phyloP scores from a whole-genome alignment of 30 jellyfish, hydroid and myxozoan species.

The Aurelia coerulea region DNA sequence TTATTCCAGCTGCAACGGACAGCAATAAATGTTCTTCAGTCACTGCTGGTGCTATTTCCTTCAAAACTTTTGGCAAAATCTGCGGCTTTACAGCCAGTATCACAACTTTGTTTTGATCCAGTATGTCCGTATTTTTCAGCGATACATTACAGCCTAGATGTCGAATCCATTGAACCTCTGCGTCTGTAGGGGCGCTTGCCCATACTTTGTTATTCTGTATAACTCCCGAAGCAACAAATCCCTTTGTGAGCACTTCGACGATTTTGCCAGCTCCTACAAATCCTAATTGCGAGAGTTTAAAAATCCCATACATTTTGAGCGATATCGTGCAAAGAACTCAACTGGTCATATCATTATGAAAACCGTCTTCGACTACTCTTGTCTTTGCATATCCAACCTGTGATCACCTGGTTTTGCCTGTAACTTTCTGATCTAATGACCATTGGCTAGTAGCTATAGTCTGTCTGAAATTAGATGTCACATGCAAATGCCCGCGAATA shows the following conservation, averaged over 20 bases:
- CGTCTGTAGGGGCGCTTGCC: constrained; percentile 88
- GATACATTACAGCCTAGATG: constrained; percentile 85
- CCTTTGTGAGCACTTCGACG: constrained; percentile 77
- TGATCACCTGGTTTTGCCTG: too few relatives aligned
- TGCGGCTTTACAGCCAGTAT: constrained; percentile 83
- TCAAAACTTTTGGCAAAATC: constrained; percentile 57
- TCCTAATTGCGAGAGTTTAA: constrained; percentile 57
- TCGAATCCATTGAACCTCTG: constrained; percentile 75
- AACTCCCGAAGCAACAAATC: constrained; percentile 81
- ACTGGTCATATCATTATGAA: too few relatives aligned
- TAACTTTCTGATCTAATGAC: too few relatives aligned
- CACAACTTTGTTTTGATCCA: constrained; percentile 37
- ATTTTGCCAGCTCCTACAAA: constrained; percentile 84
- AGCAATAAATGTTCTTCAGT: constrained; percentile 65
- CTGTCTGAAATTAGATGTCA: too few relatives aligned
- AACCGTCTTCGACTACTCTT: too few relatives aligned
- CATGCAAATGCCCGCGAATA: too few relatives aligned
- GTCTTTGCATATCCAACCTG: too few relatives aligned
- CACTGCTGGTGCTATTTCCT: constrained; percentile 64
- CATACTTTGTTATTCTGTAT: constrained; percentile 69
- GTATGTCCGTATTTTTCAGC: constrained; percentile 43
- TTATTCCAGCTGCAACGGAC: constrained; percentile 89
- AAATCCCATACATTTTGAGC: constrained; percentile 53
- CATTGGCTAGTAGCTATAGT: too few relatives aligned
- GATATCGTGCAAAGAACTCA: too few relatives aligned